These are phyloP conservation scores for Hippocampus abdominalis DNA, from an alignment of 2,113 vertebrate genomes.

Conservation along the genomic window DNA sequence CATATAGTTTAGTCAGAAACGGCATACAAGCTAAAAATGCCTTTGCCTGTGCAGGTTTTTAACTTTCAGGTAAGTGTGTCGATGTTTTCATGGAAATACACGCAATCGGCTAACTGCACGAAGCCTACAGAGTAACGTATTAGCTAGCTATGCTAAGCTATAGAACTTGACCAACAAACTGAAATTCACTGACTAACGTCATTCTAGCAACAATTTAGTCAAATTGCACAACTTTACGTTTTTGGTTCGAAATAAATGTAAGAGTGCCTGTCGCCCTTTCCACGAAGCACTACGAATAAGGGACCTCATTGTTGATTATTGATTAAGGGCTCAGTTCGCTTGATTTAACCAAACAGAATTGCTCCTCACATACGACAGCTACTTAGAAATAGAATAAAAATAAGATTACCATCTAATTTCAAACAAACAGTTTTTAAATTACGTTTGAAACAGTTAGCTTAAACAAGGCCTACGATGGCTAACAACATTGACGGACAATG, in stretches of 20 bases:
- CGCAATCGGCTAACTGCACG: neutral
- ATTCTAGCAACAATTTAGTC: neutral
- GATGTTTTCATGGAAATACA: neutral
- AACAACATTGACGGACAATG: neutral
- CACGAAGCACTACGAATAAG: too few species aligned
- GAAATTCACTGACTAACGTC: neutral
- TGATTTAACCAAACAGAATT: neutral
- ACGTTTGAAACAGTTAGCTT: neutral
- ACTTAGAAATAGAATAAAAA: neutral
- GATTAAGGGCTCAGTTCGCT: neutral
- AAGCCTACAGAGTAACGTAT: neutral
- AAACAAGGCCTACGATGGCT: constrained; percentile 28
- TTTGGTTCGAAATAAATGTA: neutral
- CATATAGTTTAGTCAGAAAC: neutral
- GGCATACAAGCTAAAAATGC: constrained; percentile 76
- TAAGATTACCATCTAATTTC: neutral
- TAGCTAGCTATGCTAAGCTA: neutral
- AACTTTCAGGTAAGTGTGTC: constrained; percentile 84
- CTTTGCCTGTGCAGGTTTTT: constrained; percentile 91
- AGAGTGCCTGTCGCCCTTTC: neutral
- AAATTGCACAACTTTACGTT: neutral
- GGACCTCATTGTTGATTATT: neutral
- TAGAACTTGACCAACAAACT: neutral
- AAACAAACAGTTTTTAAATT: neutral
- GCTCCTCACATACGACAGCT: neutral